A percentile compares a stretch with the other conserved stretches of the same genome.
Evolutionary conservation across 2,888 invertebrate genomes (phyloP).

Genomic region (Philhelius pedissequus): DNA sequence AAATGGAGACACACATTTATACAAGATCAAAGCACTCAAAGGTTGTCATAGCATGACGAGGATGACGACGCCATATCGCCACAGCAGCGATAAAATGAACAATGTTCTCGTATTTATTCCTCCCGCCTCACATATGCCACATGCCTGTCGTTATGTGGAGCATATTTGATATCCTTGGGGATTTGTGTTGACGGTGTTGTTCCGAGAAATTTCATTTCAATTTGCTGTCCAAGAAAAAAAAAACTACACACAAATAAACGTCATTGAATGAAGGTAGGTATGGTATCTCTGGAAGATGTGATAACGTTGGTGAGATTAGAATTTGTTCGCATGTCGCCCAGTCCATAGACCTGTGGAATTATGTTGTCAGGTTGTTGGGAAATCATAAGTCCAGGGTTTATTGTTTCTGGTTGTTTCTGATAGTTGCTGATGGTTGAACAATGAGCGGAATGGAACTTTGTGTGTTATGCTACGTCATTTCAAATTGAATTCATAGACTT

Average conservation of each 20-base stretch:
- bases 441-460: neutral
- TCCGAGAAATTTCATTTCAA: constrained; percentile 58
- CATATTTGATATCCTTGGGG: constrained; percentile 29
- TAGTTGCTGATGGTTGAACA: neutral
- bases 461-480: neutral
- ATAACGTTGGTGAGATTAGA: constrained; percentile 4
- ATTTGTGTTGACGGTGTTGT: constrained; percentile 44
- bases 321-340: neutral
- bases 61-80: neutral
- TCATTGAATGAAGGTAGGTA: neutral
- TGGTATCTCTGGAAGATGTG: neutral
- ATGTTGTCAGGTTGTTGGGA: neutral
- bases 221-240: constrained; percentile 24
- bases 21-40: constrained; percentile 43
- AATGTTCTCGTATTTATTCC: constrained; percentile 46
- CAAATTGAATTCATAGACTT: neutral
- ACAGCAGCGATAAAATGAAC: constrained; percentile 40
- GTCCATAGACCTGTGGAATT: neutral
- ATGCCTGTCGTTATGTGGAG: neutral
- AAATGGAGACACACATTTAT: neutral
- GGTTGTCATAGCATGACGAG: constrained; percentile 47
- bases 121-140: neutral
- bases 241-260: neutral
- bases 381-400: neutral
- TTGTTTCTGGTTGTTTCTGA: neutral